Evolutionary conservation across 2,797 vertebrate genomes (phyloP), one percentile per base, ranked within the genome.

Genomic region (Scyliorhinus canicula): DNA sequence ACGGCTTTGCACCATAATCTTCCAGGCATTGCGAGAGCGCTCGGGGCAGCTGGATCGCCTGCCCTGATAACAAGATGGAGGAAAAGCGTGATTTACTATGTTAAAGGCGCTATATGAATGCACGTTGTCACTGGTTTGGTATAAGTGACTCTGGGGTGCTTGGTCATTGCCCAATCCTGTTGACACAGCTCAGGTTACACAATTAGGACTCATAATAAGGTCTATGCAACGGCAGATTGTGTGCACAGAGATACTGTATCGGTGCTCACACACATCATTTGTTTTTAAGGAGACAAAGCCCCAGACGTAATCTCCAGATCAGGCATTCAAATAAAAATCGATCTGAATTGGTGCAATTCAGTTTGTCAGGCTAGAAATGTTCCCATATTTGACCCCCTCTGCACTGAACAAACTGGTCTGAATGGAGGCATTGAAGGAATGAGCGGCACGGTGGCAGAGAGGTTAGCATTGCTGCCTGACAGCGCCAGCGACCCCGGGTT

Each of bases 1-100:
- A 97, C 99, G 95, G 99, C 99, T 96, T 99, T 99, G 95, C 98
- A 98, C n/a, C n/a, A n/a, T n/a, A n/a, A n/a, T n/a, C n/a, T n/a
- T n/a, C n/a, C n/a, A n/a, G n/a, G n/a, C n/a, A n/a, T n/a, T n/a
- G n/a, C n/a, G n/a, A n/a, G n/a, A n/a, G n/a, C n/a, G n/a, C n/a
- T n/a, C n/a, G n/a, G n/a, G n/a, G n/a, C n/a, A n/a, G n/a, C n/a
- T n/a, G n/a, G n/a, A n/a, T n/a, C n/a, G n/a, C n/a, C n/a, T n/a
- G n/a, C n/a, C n/a, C n/a, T n/a, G n/a, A n/a, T n/a, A n/a, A n/a
- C n/a, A n/a, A n/a, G n/a, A n/a, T n/a, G n/a, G n/a, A n/a, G n/a
- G n/a, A n/a, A n/a, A n/a, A n/a, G n/a, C n/a, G 12, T 12, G 57
- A 57, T 57, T 57, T 12, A 57, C 57, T 60, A 14, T 60, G 57